Evolutionary conservation across 2,888 invertebrate species (phyloP).

Genomic region (Dione juno): DNA sequence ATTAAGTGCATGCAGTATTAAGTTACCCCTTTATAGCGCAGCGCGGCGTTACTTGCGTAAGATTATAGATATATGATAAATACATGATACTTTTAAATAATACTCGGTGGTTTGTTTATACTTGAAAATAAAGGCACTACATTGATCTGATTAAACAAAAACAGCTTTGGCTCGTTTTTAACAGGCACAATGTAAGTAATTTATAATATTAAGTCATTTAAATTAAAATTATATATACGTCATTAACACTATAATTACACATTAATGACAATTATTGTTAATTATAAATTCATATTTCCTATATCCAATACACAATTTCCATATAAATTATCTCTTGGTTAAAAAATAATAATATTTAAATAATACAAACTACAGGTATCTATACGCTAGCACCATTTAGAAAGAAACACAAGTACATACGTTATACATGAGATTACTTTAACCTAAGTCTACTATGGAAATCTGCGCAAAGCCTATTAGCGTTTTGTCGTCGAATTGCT

Average conservation of each 20-base stretch:
- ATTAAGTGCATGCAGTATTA: no score
- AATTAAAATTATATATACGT: no score
- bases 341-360: conserved; percentile 1
- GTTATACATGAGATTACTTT: conserved; percentile 28
- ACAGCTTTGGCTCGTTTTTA: no score
- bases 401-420: conserved; percentile 39
- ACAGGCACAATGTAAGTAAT: no score
- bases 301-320: conserved; percentile 2
- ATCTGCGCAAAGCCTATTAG: conserved; percentile 98
- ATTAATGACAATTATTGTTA: neutral
- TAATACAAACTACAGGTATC: conserved; percentile 30
- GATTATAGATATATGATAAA: no score
- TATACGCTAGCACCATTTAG: conserved; percentile 42
- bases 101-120: no score
- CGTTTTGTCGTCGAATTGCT: conserved; percentile 96
- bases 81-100: no score
- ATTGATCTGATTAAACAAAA: no score
- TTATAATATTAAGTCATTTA: no score
- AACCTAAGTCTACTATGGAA: conserved; percentile 86
- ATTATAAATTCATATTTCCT: neutral
- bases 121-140: no score
- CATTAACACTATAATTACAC: neutral
- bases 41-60: no score
- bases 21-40: no score
- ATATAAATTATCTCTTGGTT: neutral